phyloP scores from a whole-genome alignment of 2,888 invertebrate species.

The Ormyrus pomaceus region DNA sequence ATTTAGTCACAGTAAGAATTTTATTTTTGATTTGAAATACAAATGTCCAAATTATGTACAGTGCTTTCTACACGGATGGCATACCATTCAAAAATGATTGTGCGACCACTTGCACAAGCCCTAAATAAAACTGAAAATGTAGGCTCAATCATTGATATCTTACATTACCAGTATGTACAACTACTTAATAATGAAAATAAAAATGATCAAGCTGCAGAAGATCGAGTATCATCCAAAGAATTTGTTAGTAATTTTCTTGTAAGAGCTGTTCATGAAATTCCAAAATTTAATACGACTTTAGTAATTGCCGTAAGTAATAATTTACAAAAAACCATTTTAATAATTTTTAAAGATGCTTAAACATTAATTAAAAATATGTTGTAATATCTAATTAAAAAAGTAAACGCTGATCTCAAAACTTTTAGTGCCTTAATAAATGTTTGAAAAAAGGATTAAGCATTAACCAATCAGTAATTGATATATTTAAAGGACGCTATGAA shows the following conservation, averaged over 20 bases:
- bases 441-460: conserved; percentile 51
- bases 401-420: conserved; percentile 6
- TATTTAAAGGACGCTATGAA: conserved; percentile 30
- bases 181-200: no score
- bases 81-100: neutral
- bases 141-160: conserved; percentile 2
- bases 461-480: conserved; percentile 26
- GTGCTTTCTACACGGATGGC: neutral
- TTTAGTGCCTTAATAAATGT: conserved; percentile 47
- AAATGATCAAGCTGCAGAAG: no score
- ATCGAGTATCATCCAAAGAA: no score
- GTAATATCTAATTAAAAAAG: neutral
- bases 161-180: no score
- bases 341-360: no score
- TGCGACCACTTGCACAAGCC: neutral
- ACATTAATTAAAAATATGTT: no score
- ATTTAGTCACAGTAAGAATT: neutral
- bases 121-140: conserved; percentile 26
- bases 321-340: no score
- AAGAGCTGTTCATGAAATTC: no score
- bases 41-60: conserved; percentile 2
- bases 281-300: no score
- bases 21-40: neutral
- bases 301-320: no score
- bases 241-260: no score